Base-by-base conservation (phyloP, 2,113 vertebrate genomes). In the Python bivittatus region DNA sequence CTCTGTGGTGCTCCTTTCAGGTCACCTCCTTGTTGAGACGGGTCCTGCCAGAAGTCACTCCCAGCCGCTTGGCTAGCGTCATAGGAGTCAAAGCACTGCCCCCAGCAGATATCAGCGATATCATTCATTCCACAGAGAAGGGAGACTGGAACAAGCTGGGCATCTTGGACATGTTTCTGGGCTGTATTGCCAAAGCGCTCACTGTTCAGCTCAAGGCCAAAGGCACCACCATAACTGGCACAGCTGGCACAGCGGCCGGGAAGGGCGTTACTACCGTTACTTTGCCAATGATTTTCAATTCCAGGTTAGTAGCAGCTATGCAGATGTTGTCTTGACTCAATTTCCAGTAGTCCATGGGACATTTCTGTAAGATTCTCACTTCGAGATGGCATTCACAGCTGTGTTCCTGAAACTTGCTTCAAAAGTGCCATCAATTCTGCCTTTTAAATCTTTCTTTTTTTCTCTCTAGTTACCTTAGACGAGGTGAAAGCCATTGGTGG, bases 401-500 rank as follows among this genome's bases (percentile, higher is more conserved):
- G 0, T 52, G 90, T 53, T 54, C 87, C 89, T 60, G 23, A 53
- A 61, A n/a, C 6, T 20, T 84, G 44, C 57, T 42, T 5, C 56
- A 64, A 52, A 33, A 42, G 0, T 53, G 53, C 13, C 85, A 4
- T 57, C 42, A 17, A n/a, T 60, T 38, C 29, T 33, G 83, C 5
- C 33, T 44, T 38, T 48, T 84, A 8, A 52, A 9, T 11, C 38
- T 44, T 6, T 93, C 84, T 84, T 58, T 7, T 91, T 22, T 42
- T 58, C 86, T 95, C 86, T 94, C 85, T 96, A 99, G 99, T 96
- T 99, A 99, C 85, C 98, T 99, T 95, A 98, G 99, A 52, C 98
- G 99, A 97, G 99, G 99, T 86, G 99, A 99, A 98, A 99, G 99
- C 96, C 99, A 99, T 94, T 99, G 99, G 99, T 99, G 99, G 99